Conservation (phyloP, 2,797 vertebrate species). For the Lateolabrax maculatus region DNA sequence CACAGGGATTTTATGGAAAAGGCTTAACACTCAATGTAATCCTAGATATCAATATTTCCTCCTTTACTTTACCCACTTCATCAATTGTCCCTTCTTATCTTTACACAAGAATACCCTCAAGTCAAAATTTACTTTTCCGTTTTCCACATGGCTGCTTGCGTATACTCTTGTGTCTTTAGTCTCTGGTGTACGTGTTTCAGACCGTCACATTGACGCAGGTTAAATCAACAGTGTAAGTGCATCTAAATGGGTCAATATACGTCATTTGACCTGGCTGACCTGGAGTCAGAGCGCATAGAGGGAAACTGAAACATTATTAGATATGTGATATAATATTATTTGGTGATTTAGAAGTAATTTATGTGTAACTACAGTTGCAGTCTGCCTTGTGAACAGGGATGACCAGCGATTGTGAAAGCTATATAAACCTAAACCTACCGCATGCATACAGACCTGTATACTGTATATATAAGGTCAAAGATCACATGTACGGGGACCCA, state of each 20-base stretch:
- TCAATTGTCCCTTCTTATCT: too few relatives aligned
- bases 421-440: too few relatives aligned
- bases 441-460: too few relatives aligned
- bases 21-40: too few relatives aligned
- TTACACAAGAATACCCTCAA: background rate
- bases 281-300: background rate
- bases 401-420: too few relatives aligned
- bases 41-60: too few relatives aligned
- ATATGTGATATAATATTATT: background rate
- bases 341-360: background rate
- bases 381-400: background rate
- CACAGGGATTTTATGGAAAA: too few relatives aligned
- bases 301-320: background rate
- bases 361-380: background rate
- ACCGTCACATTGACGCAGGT: background rate
- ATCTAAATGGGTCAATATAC: background rate
- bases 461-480: too few relatives aligned
- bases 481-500: too few relatives aligned
- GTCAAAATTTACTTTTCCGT: background rate
- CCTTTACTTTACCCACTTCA: too few relatives aligned
- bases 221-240: background rate
- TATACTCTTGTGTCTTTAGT: background rate
- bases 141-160: conserved; percentile 9
- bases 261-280: background rate
- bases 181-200: background rate